Percentiles rank a stretch among this genome's conserved stretches.
These are phyloP conservation scores for Gallinago paraguaiae DNA, from an alignment of 2,113 vertebrate genomes.

Conservation along the genomic window DNA sequence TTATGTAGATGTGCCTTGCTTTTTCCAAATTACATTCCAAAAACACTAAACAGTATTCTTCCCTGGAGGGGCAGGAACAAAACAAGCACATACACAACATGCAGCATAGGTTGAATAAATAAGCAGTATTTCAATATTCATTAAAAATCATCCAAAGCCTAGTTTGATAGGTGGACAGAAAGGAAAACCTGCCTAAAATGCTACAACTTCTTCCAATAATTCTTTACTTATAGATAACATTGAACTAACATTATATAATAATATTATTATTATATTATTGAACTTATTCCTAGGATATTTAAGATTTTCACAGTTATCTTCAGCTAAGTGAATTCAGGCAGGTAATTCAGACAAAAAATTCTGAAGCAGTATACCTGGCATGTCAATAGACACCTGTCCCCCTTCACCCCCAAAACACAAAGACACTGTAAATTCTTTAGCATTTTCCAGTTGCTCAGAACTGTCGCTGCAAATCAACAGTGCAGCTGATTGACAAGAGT, in stretches of 20 bases:
- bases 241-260: background rate
- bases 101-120: background rate
- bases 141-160: background rate
- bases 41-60: background rate
- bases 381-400: background rate
- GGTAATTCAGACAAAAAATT: background rate
- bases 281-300: background rate
- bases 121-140: background rate
- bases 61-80: background rate
- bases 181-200: background rate
- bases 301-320: background rate
- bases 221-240: background rate
- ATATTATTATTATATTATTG: too few relatives aligned
- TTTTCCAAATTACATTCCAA: background rate
- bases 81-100: background rate
- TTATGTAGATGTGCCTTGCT: background rate
- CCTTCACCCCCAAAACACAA: accelerated
- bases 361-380: background rate
- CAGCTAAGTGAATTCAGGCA: background rate
- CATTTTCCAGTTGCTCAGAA: background rate
- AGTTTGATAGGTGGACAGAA: background rate
- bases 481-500: accelerated
- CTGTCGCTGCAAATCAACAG: background rate
- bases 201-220: background rate
- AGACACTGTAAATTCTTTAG: background rate